Base-by-base conservation (phyloP, 2,888 invertebrate species). In the Chrysodeixis includens region DNA sequence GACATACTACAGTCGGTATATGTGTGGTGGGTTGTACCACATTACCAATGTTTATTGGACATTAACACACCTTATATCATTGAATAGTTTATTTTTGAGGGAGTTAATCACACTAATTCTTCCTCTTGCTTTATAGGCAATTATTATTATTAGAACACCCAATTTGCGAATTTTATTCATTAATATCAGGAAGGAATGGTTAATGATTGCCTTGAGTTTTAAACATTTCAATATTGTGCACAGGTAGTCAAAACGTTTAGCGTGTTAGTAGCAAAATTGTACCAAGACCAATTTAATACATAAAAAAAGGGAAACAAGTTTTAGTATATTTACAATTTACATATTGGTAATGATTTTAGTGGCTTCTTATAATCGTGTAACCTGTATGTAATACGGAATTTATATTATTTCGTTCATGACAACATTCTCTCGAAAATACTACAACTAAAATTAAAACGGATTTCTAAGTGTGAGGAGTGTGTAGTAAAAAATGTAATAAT, bases 31-130 rank as follows among this genome's bases (percentile, higher is more conserved):
- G 14, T 14, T 35, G 14, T 14, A 35, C 1, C 0, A 35, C 1
- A 35, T 35, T 14, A 35, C 12, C 35, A 35, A 35, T 35, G 40
- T 40, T n/a, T 40, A 40, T 40, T 40, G 40, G n/a, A 40, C 6
- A 40, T n/a, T 35, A 35, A 35, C 35, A 12, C 35, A 1, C 12
- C 12, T 12, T 12, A 35, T 12, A 35, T 35, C 35, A 35, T 12
- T 35, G 10, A 35, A 12, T 2, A 9, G 35, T 12, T 35, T 40
- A n/a, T 5, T 6, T n/a, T 40, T 40, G 6, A 40, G 7, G 40
- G 40, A 40, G 40, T 40, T 40, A n/a, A 40, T 40, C 40, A 40
- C n/a, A 40, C n/a, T n/a, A n/a, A n/a, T 40, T n/a, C 40, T 40
- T 40, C 40, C 40, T 40, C 7, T n/a, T 6, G 14, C 5, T 40